Percentiles rank a stretch among this genome's conserved stretches.
Conservation (phyloP, 2,113 vertebrate species). For the Nycticebus coucang region DNA sequence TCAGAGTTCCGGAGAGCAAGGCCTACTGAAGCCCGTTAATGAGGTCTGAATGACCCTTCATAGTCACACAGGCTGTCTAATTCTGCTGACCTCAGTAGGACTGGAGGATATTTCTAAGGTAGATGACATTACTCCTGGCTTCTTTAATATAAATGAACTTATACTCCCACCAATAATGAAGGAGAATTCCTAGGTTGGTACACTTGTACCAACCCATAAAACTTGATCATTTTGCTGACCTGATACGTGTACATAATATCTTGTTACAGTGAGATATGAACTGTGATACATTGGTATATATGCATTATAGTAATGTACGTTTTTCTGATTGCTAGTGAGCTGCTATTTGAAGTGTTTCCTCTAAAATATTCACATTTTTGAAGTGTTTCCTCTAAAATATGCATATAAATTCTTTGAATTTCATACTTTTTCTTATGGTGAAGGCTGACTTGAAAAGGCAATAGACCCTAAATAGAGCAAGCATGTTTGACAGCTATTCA, state of each 20-base stretch:
- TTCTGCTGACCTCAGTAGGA: neutral
- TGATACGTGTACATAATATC: neutral
- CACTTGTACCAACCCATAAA: neutral
- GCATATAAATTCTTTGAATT: no score
- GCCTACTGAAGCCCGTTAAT: neutral
- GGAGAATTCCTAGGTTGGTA: neutral
- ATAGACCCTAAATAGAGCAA: neutral
- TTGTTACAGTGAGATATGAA: neutral
- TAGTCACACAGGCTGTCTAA: neutral
- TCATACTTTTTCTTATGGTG: neutral
- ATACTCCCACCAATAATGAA: neutral
- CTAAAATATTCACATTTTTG: neutral
- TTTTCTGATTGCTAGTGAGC: neutral
- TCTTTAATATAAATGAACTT: neutral
- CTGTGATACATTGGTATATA: neutral
- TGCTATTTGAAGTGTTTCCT: neutral
- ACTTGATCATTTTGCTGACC: neutral
- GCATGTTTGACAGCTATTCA: slow-evolving; percentile 1
- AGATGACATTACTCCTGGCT: neutral
- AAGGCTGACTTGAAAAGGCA: neutral
- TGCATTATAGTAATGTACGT: neutral
- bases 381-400: neutral
- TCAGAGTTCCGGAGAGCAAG: neutral
- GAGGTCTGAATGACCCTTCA: neutral
- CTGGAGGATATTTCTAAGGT: neutral